Evolutionary conservation across 1,140 invertebrate species (phyloP).

Genomic region (Drosophila tsacasi): DNA sequence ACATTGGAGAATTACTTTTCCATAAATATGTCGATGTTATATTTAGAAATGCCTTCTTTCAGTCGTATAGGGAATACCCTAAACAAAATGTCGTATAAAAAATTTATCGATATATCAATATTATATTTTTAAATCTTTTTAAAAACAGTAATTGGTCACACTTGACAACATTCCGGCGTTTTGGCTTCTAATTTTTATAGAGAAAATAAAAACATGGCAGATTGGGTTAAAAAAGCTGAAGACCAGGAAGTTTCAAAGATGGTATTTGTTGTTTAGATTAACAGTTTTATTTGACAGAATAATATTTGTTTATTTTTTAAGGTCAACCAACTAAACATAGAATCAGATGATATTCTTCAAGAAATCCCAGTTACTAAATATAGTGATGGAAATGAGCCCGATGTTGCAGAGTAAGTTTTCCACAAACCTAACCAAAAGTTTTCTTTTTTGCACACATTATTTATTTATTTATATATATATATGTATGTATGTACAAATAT

Average conservation of each 20-base stretch:
- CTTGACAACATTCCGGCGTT: neutral
- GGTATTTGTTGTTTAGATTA: slow-evolving; percentile 26
- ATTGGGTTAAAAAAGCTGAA: slow-evolving; percentile 80
- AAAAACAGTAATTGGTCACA: too few species aligned
- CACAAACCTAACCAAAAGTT: neutral
- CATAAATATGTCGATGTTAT: too few species aligned
- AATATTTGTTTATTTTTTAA: neutral
- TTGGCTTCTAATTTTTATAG: too few species aligned
- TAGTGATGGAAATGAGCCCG: slow-evolving; percentile 48
- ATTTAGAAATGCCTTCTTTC: too few species aligned
- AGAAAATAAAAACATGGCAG: slow-evolving; percentile 46
- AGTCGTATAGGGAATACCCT: too few species aligned
- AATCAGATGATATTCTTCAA: neutral
- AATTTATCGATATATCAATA: too few species aligned
- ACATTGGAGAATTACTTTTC: too few species aligned
- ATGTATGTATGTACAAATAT: too few species aligned
- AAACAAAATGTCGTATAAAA: too few species aligned
- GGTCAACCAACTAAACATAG: slow-evolving; percentile 56
- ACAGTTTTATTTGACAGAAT: neutral
- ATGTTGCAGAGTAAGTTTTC: slow-evolving; percentile 62
- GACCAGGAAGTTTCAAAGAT: slow-evolving; percentile 78
- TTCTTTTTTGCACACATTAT: too few species aligned
- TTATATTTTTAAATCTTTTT: too few species aligned
- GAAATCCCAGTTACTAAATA: slow-evolving; percentile 8
- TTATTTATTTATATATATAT: too few species aligned